Percentiles rank a stretch among this genome's conserved stretches.
Conservation (phyloP, 92 coral and sea anemone species). For the Blastomussa wellsi region DNA sequence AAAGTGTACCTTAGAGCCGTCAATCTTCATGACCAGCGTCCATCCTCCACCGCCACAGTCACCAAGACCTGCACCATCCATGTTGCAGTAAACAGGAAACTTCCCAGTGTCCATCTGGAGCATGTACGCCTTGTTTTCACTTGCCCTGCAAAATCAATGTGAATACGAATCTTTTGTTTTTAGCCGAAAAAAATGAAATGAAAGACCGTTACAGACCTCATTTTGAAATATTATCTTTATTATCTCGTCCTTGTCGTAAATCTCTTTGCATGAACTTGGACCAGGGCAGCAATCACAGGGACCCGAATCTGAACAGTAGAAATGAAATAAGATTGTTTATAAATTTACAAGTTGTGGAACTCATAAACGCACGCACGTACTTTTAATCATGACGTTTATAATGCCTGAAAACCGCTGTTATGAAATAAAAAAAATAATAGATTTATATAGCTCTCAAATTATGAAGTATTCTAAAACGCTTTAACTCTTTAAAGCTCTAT, state of each 20-base stretch:
- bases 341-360: too few species aligned
- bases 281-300: background rate
- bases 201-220: too few species aligned
- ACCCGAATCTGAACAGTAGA: background rate
- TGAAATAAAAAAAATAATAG: too few species aligned
- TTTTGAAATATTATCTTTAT: background rate
- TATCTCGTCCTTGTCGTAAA: background rate
- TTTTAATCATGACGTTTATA: too few species aligned
- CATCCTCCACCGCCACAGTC: constrained; percentile 23
- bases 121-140: background rate
- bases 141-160: background rate
- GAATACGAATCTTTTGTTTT: background rate
- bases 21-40: constrained; percentile 19
- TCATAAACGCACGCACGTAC: too few species aligned
- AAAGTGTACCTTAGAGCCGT: background rate
- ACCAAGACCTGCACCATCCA: constrained; percentile 11
- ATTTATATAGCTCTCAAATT: too few species aligned
- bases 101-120: background rate
- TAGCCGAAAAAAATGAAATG: too few species aligned
- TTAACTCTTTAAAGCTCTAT: too few species aligned
- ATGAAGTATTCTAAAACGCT: too few species aligned
- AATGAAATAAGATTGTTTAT: too few species aligned
- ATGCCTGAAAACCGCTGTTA: too few species aligned
- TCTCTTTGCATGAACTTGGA: constrained; percentile 1
- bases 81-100: constrained; percentile 5